Evolutionary conservation across 2,888 invertebrate species (phyloP).

Genomic region (Branchinecta sandiegonensis): DNA sequence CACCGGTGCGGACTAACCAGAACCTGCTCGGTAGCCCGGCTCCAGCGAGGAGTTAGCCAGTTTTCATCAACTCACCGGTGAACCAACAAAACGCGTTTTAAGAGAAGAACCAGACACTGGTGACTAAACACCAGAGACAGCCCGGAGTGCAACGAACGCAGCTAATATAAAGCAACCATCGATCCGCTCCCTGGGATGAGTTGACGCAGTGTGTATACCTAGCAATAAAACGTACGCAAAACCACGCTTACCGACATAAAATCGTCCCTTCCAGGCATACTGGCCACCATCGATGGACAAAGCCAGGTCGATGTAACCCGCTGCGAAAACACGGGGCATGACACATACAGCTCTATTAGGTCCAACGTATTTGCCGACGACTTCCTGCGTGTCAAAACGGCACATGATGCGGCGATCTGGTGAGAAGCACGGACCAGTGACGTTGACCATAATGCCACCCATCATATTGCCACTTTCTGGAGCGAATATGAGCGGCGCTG

Average conservation of each 20-base stretch:
- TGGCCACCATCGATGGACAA: constrained; percentile 66
- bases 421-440: constrained; percentile 87
- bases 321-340: constrained; percentile 69
- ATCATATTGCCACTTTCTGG: constrained; percentile 95
- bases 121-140: no score
- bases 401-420: constrained; percentile 59
- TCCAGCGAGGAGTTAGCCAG: no score
- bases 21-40: no score
- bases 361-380: constrained; percentile 58
- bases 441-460: constrained; percentile 88
- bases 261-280: constrained; percentile 77
- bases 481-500: constrained; percentile 64
- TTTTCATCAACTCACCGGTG: no score
- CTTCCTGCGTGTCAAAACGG: constrained; percentile 60
- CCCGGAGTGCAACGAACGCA: no score
- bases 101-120: no score
- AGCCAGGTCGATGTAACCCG: constrained; percentile 74
- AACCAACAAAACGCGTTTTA: no score
- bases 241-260: constrained; percentile 61
- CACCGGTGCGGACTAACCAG: no score
- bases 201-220: no score
- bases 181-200: no score
- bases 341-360: constrained; percentile 74
- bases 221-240: no score
- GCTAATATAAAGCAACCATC: no score